phyloP scores from a whole-genome alignment of 2,113 vertebrate genomes.

The Lampris megalopsis region DNA sequence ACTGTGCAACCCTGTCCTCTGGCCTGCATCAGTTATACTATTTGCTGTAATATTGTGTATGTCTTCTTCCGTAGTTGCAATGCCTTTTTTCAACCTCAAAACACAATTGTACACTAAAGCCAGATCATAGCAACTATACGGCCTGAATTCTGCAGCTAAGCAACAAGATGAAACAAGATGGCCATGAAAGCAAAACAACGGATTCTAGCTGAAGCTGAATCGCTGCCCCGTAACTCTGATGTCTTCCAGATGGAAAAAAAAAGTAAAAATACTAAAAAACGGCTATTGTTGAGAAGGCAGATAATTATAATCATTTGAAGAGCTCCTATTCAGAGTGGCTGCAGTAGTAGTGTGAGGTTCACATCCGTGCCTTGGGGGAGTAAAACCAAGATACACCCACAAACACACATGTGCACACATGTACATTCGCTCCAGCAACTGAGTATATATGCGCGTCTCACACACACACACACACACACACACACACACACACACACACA shows the following conservation, averaged over 20 bases:
- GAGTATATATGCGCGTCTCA: background rate
- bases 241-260: conserved; percentile 2
- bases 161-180: conserved; percentile 26
- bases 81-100: conserved; percentile 14
- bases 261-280: conserved; percentile 12
- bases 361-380: background rate
- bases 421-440: background rate
- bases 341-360: background rate
- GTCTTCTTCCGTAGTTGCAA: background rate
- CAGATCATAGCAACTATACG: background rate
- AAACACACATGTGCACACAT: background rate
- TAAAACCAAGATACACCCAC: background rate
- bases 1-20: too few species aligned
- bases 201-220: conserved; percentile 6
- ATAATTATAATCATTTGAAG: conserved; percentile 2
- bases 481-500: conserved; percentile 15
- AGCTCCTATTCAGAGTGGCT: background rate
- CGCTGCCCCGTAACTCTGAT: background rate
- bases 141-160: conserved; percentile 20
- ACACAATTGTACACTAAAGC: background rate
- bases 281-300: background rate
- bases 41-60: background rate
- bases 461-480: conserved; percentile 4
- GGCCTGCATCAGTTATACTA: background rate
- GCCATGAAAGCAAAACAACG: background rate